These are phyloP conservation scores for Eospalax fontanierii DNA, from an alignment of 2,797 vertebrate species.

Conservation along the genomic window DNA sequence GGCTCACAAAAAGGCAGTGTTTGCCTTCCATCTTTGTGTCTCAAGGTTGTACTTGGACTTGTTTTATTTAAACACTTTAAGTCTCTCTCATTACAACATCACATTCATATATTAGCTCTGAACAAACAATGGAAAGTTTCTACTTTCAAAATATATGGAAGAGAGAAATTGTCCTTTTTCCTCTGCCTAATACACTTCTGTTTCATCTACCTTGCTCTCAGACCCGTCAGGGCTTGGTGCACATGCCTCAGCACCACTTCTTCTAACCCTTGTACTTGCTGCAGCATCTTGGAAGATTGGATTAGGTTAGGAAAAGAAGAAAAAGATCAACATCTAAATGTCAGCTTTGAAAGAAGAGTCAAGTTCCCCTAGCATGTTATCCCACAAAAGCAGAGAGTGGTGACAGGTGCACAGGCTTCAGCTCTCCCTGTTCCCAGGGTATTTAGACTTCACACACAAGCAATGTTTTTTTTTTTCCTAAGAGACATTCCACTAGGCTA, in stretches of 20 bases:
- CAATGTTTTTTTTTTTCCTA: not conserved
- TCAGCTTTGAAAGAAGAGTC: not conserved
- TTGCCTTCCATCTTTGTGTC: not conserved
- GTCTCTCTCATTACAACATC: not conserved
- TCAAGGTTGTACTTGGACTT: not conserved
- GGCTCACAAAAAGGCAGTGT: not conserved
- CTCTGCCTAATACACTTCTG: not conserved
- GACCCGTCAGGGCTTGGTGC: not conserved
- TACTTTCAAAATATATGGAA: not conserved
- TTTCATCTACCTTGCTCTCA: not conserved
- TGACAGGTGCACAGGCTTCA: not conserved
- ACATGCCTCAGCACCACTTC: not conserved
- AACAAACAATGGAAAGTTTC: not conserved
- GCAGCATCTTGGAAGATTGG: not conserved
- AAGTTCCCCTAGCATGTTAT: not conserved
- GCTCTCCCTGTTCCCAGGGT: not conserved
- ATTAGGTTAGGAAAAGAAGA: conserved; percentile 27
- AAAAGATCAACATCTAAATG: not conserved
- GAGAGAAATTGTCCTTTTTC: not conserved
- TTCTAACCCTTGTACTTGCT: not conserved
- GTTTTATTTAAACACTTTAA: not conserved
- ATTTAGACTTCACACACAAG: not conserved
- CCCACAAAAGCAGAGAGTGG: not conserved
- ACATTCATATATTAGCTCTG: not conserved
- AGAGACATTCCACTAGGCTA: not conserved